A percentile compares a stretch with the other conserved stretches of the same genome.
phyloP scores from a whole-genome alignment of 2,113 vertebrate species.

The Rhynchopsitta pachyrhyncha region DNA sequence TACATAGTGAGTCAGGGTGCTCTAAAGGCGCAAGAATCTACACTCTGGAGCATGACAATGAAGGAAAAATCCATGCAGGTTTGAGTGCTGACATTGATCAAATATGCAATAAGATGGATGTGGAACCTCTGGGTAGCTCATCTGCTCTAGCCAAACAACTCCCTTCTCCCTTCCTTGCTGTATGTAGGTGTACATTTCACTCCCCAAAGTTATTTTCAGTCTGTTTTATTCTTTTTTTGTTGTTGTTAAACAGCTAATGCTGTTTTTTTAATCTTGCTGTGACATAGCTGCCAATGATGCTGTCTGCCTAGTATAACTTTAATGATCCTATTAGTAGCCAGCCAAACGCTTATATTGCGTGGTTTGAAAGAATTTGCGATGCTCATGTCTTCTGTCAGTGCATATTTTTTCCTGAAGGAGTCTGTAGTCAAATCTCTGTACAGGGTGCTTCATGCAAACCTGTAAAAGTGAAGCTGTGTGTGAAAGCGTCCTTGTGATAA shows the following conservation, averaged over 20 bases:
- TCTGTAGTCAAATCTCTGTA: background rate
- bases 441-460: background rate
- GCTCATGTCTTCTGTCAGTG: background rate
- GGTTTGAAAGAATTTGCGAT: conserved; percentile 1
- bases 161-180: background rate
- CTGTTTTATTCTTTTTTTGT: background rate
- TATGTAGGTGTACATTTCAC: background rate
- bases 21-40: background rate
- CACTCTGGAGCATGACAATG: background rate
- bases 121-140: background rate
- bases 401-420: background rate
- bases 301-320: conserved; percentile 26
- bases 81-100: background rate
- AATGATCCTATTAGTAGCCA: background rate
- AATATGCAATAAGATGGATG: background rate
- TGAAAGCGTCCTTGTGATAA: background rate
- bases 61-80: background rate
- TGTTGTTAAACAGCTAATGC: background rate
- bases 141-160: background rate
- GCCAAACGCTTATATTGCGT: background rate
- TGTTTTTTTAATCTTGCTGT: background rate
- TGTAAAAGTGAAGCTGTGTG: background rate
- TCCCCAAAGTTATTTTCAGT: background rate
- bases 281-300: conserved; percentile 26
- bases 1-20: background rate